Conservation (phyloP, 2,113 vertebrate species). For the Seriola quinqueradiata region DNA sequence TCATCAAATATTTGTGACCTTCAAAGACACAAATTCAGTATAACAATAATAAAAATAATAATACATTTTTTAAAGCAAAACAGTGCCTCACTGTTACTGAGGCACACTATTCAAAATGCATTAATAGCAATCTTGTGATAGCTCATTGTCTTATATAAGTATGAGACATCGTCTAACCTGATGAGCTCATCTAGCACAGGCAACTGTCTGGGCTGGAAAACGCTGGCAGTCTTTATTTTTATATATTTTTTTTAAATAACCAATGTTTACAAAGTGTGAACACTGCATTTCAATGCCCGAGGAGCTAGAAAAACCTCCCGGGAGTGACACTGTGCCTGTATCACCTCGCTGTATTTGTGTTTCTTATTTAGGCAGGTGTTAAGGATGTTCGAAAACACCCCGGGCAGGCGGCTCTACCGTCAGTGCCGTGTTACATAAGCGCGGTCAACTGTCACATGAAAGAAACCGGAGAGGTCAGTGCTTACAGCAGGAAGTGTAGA, state of each 20-base stretch:
- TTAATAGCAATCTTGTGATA: constrained; percentile 40
- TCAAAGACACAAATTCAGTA: background rate
- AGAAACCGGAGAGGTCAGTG: constrained; percentile 33
- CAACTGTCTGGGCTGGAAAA: constrained; percentile 39
- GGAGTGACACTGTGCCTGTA: constrained; percentile 28
- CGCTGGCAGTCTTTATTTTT: constrained; percentile 1
- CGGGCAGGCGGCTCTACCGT: constrained; percentile 1
- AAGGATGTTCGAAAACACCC: constrained; percentile 26
- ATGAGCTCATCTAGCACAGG: constrained; percentile 55
- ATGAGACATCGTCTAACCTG: constrained; percentile 57
- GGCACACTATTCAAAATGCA: constrained; percentile 23
- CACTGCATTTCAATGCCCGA: constrained; percentile 12
- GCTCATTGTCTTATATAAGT: constrained; percentile 57
- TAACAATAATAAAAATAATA: background rate
- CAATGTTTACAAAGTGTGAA: constrained; percentile 51
- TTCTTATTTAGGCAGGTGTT: constrained; percentile 58
- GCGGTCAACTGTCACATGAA: constrained; percentile 21
- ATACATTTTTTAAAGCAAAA: constrained; percentile 9
- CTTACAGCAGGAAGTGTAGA: background rate
- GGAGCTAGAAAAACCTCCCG: constrained; percentile 30
- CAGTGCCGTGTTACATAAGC: constrained; percentile 36
- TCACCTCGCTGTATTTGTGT: constrained; percentile 39
- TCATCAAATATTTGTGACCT: constrained; percentile 4
- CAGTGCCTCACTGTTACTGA: constrained; percentile 38
- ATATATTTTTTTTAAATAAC: constrained; percentile 24